Evolutionary conservation across 1,140 invertebrate species (phyloP).

Genomic region (Neotoxoptera formosana): DNA sequence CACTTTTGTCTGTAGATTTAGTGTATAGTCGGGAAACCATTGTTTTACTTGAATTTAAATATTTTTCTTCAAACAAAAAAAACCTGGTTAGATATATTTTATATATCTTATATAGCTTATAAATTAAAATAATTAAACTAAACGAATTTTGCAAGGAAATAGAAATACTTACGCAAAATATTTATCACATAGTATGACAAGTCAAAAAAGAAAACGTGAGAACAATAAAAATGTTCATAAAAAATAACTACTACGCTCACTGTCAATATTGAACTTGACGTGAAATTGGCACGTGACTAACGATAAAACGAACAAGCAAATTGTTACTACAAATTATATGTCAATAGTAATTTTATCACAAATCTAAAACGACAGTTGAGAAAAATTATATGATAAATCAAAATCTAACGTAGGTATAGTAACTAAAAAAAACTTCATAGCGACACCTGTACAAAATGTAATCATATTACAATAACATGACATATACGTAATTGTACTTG

Average conservation of each 20-base stretch:
- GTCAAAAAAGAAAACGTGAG: neutral
- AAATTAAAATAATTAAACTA: neutral
- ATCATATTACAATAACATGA: neutral
- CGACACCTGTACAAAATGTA: neutral
- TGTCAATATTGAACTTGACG: neutral
- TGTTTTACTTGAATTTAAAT: neutral
- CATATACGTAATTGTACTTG: neutral
- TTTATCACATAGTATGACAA: neutral
- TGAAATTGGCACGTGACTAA: neutral
- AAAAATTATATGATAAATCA: slow-evolving; percentile 2
- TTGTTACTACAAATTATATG: neutral
- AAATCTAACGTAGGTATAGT: neutral
- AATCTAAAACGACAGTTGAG: neutral
- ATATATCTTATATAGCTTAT: too few relatives aligned
- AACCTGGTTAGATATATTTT: too few relatives aligned
- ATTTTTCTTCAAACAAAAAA: neutral
- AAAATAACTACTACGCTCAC: too few relatives aligned
- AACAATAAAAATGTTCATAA: neutral
- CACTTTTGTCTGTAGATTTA: neutral
- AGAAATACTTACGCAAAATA: neutral
- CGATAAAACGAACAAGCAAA: neutral
- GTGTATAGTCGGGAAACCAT: neutral
- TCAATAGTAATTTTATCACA: neutral
- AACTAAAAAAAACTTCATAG: neutral
- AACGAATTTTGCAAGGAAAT: neutral